phyloP scores from a whole-genome alignment of 2,113 vertebrate genomes.

The Barbus barbus region DNA sequence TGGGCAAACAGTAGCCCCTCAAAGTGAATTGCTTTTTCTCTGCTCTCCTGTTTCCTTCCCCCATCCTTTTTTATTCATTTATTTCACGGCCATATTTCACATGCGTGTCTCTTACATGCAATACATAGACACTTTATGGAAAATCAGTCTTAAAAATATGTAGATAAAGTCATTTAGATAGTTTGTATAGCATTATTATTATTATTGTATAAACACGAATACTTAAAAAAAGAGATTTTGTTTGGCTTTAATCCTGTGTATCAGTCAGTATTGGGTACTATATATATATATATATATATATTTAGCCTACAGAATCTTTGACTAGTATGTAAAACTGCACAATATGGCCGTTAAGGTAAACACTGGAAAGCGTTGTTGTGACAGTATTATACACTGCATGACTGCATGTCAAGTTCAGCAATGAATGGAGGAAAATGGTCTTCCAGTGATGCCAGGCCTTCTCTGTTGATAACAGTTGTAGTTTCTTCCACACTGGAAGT shows the following conservation, averaged over 20 bases:
- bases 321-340: neutral
- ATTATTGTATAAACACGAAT: neutral
- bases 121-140: neutral
- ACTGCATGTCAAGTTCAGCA: neutral
- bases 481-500: too few species aligned
- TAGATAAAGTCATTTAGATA: neutral
- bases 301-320: neutral
- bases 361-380: neutral
- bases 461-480: neutral
- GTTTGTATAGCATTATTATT: neutral
- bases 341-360: neutral
- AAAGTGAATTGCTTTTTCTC: conserved; percentile 16
- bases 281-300: too few species aligned
- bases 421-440: conserved; percentile 6
- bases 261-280: too few species aligned
- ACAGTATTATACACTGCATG: too few species aligned
- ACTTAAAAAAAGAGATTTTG: too few species aligned
- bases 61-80: neutral
- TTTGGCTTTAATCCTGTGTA: too few species aligned
- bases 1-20: conserved; percentile 23
- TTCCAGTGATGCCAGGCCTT: conserved; percentile 10
- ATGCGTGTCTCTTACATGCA: neutral
- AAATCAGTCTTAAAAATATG: neutral
- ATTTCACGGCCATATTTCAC: neutral
- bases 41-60: neutral